Evolutionary conservation across 2,113 vertebrate species (phyloP).

Genomic region (Raphicerus campestris): DNA sequence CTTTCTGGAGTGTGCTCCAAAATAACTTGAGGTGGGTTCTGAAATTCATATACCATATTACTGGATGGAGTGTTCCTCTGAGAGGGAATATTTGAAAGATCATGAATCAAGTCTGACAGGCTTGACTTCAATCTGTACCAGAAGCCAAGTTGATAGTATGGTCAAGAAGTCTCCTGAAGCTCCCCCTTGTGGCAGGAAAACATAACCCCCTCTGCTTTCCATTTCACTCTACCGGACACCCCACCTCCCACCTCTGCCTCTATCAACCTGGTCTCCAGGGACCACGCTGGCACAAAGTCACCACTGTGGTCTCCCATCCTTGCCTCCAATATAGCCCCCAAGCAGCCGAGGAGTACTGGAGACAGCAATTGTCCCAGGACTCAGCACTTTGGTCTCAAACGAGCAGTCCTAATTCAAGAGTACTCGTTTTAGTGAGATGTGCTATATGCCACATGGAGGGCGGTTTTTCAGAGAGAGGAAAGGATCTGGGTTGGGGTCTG

Average conservation of each 20-base stretch:
- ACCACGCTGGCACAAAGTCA: not conserved
- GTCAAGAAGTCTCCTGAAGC: not conserved
- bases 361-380: not conserved
- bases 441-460: not conserved
- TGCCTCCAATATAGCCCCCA: not conserved
- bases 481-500: not conserved
- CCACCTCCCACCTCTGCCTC: fast-evolving
- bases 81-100: not conserved
- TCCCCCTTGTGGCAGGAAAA: slow-evolving; percentile 15
- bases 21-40: not conserved
- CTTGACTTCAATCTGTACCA: not conserved
- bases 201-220: not conserved
- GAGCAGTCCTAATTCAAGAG: not conserved
- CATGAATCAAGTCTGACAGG: not conserved
- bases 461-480: not conserved
- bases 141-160: not conserved
- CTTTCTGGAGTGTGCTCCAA: not conserved
- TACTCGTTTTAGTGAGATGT: not conserved
- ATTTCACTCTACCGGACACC: not conserved
- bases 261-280: not conserved
- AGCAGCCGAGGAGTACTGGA: not conserved
- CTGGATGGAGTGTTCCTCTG: not conserved
- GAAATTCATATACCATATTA: not conserved
- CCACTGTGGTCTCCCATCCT: not conserved
- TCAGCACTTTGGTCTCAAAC: not conserved